Evolutionary conservation across 2,888 invertebrate genomes (phyloP).

Genomic region (Drosophila maculinotata): DNA sequence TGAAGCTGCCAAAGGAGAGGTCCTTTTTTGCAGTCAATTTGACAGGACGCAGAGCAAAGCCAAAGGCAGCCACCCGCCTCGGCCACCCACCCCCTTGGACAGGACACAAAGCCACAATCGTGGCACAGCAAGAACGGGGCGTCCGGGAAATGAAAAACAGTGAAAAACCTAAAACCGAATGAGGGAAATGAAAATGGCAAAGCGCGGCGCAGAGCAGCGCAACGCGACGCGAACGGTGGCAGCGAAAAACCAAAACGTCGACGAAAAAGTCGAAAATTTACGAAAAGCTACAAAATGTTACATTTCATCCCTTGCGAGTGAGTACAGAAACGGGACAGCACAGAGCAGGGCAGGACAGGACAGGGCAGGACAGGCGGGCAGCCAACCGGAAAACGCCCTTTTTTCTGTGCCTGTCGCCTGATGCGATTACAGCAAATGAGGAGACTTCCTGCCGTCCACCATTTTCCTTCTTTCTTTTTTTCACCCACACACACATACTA

Average conservation of each 20-base stretch:
- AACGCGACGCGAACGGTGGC: slow-evolving; percentile 30
- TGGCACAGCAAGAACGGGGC: slow-evolving; percentile 23
- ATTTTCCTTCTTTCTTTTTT: slow-evolving; percentile 57
- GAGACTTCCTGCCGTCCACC: slow-evolving; percentile 80
- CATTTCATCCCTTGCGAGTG: slow-evolving; percentile 75
- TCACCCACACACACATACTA: slow-evolving; percentile 28
- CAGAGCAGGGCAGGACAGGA: slow-evolving; percentile 10
- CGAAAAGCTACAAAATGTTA: slow-evolving; percentile 82
- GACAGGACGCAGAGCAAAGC: slow-evolving; percentile 79
- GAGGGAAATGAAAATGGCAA: slow-evolving; percentile 60
- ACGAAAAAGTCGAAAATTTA: slow-evolving; percentile 80
- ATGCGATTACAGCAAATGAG: slow-evolving; percentile 82
- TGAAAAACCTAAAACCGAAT: slow-evolving; percentile 45
- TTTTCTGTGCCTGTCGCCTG: slow-evolving; percentile 69
- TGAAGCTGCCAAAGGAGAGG: slow-evolving; percentile 82
- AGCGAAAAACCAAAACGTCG: slow-evolving; percentile 69
- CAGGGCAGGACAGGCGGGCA: slow-evolving; percentile 63
- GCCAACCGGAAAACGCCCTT: slow-evolving; percentile 84
- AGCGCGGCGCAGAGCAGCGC: slow-evolving; percentile 26
- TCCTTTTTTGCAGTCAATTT: slow-evolving; percentile 83
- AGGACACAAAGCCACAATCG: slow-evolving; percentile 57
- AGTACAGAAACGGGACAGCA: slow-evolving; percentile 12
- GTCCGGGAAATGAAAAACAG: slow-evolving; percentile 43
- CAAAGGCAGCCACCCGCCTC: slow-evolving; percentile 73
- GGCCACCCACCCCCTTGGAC: slow-evolving; percentile 27